These are phyloP conservation scores for Drosophila sordidula DNA, from an alignment of 2,888 invertebrate genomes.

Conservation along the genomic window DNA sequence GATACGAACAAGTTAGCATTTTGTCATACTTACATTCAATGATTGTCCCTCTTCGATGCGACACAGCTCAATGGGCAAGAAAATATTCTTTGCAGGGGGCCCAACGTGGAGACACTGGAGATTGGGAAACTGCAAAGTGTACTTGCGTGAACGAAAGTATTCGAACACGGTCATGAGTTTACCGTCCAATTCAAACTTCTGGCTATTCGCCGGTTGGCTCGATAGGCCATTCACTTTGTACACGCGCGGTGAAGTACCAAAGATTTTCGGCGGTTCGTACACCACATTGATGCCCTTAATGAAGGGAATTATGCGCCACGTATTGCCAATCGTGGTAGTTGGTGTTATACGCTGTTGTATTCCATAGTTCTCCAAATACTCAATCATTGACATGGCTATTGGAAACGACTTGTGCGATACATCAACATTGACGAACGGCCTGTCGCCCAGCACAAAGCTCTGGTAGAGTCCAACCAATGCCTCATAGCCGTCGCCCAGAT, in stretches of 20 bases:
- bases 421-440: constrained; percentile 95
- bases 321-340: constrained; percentile 14
- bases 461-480: constrained; percentile 98
- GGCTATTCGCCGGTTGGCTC: constrained; percentile 73
- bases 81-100: constrained; percentile 88
- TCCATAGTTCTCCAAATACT: constrained; percentile 84
- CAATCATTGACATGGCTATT: constrained; percentile 85
- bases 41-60: constrained; percentile 92
- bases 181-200: constrained; percentile 82
- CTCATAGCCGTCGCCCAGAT: constrained; percentile 92
- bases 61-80: constrained; percentile 94
- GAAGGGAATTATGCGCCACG: constrained; percentile 35
- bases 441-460: constrained; percentile 95
- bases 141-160: constrained; percentile 75
- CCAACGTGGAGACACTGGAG: constrained; percentile 96
- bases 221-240: constrained; percentile 74
- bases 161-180: constrained; percentile 84
- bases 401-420: constrained; percentile 94
- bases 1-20: not conserved
- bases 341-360: constrained; percentile 3
- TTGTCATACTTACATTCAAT: constrained; percentile 84
- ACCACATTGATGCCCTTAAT: constrained; percentile 75
- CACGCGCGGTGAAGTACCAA: constrained; percentile 60
- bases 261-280: constrained; percentile 76
- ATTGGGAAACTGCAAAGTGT: constrained; percentile 87